These are phyloP conservation scores for Zaprionus lachaisei DNA, from an alignment of 1,140 invertebrate species.

Conservation along the genomic window DNA sequence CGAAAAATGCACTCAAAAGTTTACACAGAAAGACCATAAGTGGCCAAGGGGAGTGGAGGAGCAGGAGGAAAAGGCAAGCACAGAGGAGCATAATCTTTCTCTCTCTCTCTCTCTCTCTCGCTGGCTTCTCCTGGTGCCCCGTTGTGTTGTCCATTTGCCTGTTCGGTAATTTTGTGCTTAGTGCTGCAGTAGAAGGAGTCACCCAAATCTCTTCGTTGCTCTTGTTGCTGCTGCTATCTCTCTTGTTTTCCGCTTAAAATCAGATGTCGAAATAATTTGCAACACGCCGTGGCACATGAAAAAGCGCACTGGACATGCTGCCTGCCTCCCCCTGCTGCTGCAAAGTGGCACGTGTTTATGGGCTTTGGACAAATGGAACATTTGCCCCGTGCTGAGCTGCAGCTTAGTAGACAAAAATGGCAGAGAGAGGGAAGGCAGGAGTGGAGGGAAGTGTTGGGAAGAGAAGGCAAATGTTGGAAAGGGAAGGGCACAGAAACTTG, in stretches of 20 bases:
- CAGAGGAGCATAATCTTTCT: not conserved
- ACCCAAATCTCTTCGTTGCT: constrained; percentile 51
- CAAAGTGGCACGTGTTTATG: constrained; percentile 78
- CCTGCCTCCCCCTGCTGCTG: not conserved
- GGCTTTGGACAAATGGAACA: constrained; percentile 60
- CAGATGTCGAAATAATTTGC: constrained; percentile 83
- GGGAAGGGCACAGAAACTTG: too few species aligned
- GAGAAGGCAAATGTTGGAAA: too few species aligned
- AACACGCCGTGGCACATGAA: constrained; percentile 74
- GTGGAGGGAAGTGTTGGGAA: too few species aligned
- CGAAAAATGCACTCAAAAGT: constrained; percentile 83
- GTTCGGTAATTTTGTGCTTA: constrained; percentile 78
- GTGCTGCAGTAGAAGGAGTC: constrained; percentile 43
- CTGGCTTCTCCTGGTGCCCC: not conserved
- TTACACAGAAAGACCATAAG: constrained; percentile 81
- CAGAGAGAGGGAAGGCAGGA: too few species aligned
- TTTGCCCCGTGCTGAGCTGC: constrained; percentile 49
- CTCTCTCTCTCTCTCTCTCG: too few species aligned
- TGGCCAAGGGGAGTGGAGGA: constrained; percentile 39
- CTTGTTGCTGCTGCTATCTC: constrained; percentile 40
- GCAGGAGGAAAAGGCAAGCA: not conserved
- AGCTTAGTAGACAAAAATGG: constrained; percentile 26
- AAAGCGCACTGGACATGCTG: constrained; percentile 10
- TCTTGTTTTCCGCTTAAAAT: constrained; percentile 83
- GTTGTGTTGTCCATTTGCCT: constrained; percentile 60